Evolutionary conservation across 2,113 vertebrate species (phyloP).

Genomic region (Notothenia coriiceps): DNA sequence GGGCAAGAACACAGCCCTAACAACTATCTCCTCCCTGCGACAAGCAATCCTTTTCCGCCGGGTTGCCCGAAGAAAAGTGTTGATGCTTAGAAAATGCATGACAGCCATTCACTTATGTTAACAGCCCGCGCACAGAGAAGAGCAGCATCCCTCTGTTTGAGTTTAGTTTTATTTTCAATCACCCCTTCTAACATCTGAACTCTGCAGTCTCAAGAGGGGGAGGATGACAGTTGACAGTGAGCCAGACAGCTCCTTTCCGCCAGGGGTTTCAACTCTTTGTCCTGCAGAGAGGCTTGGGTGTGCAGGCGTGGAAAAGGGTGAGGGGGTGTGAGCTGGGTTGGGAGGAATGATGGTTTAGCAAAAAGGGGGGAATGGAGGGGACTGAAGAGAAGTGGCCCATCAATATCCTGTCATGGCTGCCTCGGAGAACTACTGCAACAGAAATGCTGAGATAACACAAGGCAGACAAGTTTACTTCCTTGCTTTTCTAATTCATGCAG

Average conservation of each 20-base stretch:
- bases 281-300: slow-evolving; percentile 57
- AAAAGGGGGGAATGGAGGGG: slow-evolving; percentile 36
- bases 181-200: slow-evolving; percentile 73
- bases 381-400: slow-evolving; percentile 62
- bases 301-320: slow-evolving; percentile 38
- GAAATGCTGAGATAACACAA: slow-evolving; percentile 74
- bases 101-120: slow-evolving; percentile 81
- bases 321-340: slow-evolving; percentile 3
- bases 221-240: slow-evolving; percentile 63
- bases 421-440: slow-evolving; percentile 51
- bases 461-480: slow-evolving; percentile 64
- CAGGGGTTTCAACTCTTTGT: slow-evolving; percentile 77
- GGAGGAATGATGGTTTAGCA: slow-evolving; percentile 27
- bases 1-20: slow-evolving; percentile 65
- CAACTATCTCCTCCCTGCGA: slow-evolving; percentile 75
- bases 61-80: slow-evolving; percentile 77
- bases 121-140: slow-evolving; percentile 52
- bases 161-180: slow-evolving; percentile 70
- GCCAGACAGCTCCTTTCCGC: slow-evolving; percentile 69
- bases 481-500: slow-evolving; percentile 34
- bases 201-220: slow-evolving; percentile 42
- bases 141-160: slow-evolving; percentile 58
- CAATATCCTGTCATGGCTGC: slow-evolving; percentile 77
- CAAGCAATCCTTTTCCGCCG: slow-evolving; percentile 72
- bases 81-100: slow-evolving; percentile 80